Evolutionary conservation across 2,888 invertebrate genomes (phyloP).

Genomic region (Plebejus argus): DNA sequence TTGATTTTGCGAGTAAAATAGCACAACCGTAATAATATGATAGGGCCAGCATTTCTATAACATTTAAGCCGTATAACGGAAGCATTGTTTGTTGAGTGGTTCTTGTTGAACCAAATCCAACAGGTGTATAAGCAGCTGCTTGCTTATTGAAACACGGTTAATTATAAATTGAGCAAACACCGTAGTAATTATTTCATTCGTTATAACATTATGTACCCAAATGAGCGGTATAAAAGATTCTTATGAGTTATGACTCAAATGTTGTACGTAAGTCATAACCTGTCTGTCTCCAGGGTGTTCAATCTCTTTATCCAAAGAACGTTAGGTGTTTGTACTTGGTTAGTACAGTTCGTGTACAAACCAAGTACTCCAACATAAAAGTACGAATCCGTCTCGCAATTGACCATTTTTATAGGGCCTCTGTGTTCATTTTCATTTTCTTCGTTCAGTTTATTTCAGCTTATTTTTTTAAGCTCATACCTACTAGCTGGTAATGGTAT

Average conservation of each 20-base stretch:
- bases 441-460: background rate
- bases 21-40: background rate
- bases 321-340: no score
- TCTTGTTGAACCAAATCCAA: slow-evolving; percentile 26
- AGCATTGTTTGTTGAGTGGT: background rate
- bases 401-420: no score
- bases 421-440: background rate
- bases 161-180: slow-evolving; percentile 15
- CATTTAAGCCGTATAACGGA: slow-evolving; percentile 22
- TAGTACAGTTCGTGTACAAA: no score
- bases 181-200: background rate
- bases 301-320: no score
- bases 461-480: background rate
- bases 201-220: background rate
- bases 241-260: background rate
- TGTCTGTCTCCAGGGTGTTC: no score
- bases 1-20: background rate
- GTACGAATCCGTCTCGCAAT: no score
- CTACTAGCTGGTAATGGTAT: no score
- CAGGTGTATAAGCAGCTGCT: slow-evolving; percentile 15
- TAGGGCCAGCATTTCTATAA: background rate
- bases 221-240: background rate
- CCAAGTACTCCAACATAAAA: no score
- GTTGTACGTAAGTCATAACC: no score
- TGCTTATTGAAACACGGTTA: slow-evolving; percentile 8